These are phyloP conservation scores for Pseudolaguvia tuberculata DNA, from an alignment of 2,113 vertebrate species.

Conservation along the genomic window DNA sequence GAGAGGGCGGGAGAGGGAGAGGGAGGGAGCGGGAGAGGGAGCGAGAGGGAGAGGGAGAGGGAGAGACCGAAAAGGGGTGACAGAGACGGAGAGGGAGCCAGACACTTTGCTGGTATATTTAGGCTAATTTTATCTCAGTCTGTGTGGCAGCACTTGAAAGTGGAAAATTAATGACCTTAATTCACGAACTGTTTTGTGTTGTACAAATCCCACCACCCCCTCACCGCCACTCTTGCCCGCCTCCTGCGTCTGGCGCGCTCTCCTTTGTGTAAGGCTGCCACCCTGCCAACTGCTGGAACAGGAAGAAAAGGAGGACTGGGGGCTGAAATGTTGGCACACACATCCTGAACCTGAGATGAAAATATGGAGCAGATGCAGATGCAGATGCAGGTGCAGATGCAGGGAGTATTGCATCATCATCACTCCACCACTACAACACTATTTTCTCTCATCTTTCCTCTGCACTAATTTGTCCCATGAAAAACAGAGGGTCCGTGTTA, in stretches of 20 bases:
- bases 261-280: slow-evolving; percentile 87
- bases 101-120: slow-evolving; percentile 99
- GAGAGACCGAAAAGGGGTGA: no score
- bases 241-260: slow-evolving; percentile 76
- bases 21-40: slow-evolving; percentile 70
- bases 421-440: slow-evolving; percentile 84
- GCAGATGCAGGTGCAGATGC: slow-evolving; percentile 97
- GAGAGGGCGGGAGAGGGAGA: no score
- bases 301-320: slow-evolving; percentile 76
- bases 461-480: slow-evolving; percentile 70
- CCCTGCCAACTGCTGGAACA: slow-evolving; percentile 90
- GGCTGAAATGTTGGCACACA: slow-evolving; percentile 90
- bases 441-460: slow-evolving; percentile 67
- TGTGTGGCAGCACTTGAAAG: slow-evolving; percentile 99
- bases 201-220: slow-evolving; percentile 87
- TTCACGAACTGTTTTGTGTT: slow-evolving; percentile 99
- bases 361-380: slow-evolving; percentile 97
- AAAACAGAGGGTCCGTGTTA: slow-evolving; percentile 61
- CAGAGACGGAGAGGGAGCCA: slow-evolving; percentile 86
- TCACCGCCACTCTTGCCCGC: no score
- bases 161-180: slow-evolving; percentile 99
- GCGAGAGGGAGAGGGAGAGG: slow-evolving; percentile 76
- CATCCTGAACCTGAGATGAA: slow-evolving; percentile 91
- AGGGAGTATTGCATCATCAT: slow-evolving; percentile 94
- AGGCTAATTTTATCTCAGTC: slow-evolving; percentile 99